A percentile compares a stretch with the other conserved stretches of the same genome.
phyloP scores from a whole-genome alignment of 2,888 invertebrate species.

The Sisyra terminalis region DNA sequence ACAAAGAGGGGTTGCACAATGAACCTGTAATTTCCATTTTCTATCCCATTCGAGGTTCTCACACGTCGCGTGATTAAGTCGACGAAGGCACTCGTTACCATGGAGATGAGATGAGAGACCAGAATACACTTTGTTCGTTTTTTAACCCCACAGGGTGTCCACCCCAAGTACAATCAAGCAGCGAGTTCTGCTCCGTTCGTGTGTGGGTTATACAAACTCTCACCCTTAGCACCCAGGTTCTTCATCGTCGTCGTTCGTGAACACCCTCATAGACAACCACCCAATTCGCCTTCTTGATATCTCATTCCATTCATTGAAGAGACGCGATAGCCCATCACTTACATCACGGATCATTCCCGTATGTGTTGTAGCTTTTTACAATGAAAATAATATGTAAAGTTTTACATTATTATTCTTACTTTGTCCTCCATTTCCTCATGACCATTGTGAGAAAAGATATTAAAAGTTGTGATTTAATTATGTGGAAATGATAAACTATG shows the following conservation, averaged over 20 bases:
- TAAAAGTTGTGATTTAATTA: too few species aligned
- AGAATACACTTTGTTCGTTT: constrained; percentile 14
- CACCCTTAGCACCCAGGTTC: neutral
- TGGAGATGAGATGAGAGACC: constrained; percentile 32
- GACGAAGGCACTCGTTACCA: constrained; percentile 25
- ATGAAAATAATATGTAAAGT: too few species aligned
- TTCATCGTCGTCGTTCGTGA: neutral
- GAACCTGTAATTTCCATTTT: too few species aligned
- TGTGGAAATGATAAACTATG: too few species aligned
- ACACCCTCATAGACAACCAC: neutral
- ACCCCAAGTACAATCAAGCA: constrained; percentile 7
- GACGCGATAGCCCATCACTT: neutral
- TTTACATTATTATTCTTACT: too few species aligned
- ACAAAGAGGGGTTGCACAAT: too few species aligned
- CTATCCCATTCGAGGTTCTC: too few species aligned
- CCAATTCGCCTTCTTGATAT: neutral
- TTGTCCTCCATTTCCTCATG: too few species aligned
- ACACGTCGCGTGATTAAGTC: neutral
- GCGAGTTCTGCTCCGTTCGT: neutral
- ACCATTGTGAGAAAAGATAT: too few species aligned
- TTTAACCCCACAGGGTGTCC: constrained; percentile 7
- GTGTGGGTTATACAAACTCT: constrained; percentile 1
- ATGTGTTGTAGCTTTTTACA: too few species aligned
- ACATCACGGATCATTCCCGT: neutral
- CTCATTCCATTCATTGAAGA: neutral